phyloP scores from a whole-genome alignment of 1,140 invertebrate genomes.

The Drosophila sechellia region DNA sequence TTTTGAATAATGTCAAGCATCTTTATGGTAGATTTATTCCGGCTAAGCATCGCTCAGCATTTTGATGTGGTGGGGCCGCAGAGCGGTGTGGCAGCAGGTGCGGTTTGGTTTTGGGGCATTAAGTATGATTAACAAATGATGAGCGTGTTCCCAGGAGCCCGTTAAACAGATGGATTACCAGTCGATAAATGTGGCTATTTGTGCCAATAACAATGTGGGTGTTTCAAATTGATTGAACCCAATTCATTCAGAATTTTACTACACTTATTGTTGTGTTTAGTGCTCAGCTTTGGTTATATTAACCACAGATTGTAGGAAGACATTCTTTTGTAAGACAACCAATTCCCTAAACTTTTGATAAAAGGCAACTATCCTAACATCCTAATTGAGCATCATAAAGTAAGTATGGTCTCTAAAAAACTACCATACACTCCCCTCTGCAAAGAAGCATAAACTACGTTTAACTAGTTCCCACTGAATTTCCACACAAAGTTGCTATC shows the following conservation, averaged over 20 bases:
- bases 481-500: slow-evolving; percentile 23
- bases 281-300: too few species aligned
- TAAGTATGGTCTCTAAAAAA: too few species aligned
- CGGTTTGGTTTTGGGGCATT: slow-evolving; percentile 24
- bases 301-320: too few species aligned
- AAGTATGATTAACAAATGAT: slow-evolving; percentile 50
- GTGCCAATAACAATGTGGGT: slow-evolving; percentile 3
- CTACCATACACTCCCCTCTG: too few species aligned
- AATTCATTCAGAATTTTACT: background rate
- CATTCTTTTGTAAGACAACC: too few species aligned
- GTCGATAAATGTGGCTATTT: slow-evolving; percentile 2
- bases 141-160: slow-evolving; percentile 1
- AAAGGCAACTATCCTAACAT: too few species aligned
- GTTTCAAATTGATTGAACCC: background rate
- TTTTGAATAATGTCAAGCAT: slow-evolving; percentile 79
- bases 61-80: slow-evolving; percentile 16
- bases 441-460: background rate
- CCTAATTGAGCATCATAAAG: too few species aligned
- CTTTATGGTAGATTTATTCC: slow-evolving; percentile 67
- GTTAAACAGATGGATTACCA: slow-evolving; percentile 27
- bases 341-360: too few species aligned
- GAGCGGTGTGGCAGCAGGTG: slow-evolving; percentile 50
- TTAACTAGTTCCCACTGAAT: slow-evolving; percentile 12
- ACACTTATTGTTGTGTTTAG: too few species aligned
- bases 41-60: slow-evolving; percentile 32